Percentiles rank a stretch among this genome's conserved stretches.
These are phyloP conservation scores for Crypturellus undulatus DNA, from an alignment of 2,113 vertebrate species.

Conservation along the genomic window DNA sequence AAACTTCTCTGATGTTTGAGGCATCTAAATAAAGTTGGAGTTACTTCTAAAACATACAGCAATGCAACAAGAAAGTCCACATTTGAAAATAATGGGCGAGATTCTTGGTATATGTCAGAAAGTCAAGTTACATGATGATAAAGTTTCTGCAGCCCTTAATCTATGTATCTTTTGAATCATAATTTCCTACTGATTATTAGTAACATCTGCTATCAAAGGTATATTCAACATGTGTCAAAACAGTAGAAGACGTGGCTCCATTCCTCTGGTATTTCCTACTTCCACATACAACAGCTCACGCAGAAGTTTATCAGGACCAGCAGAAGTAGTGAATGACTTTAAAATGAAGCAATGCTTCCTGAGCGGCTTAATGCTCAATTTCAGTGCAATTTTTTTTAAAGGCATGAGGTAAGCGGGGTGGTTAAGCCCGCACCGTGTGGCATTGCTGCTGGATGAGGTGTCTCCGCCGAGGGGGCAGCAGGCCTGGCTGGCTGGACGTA, in stretches of 20 bases:
- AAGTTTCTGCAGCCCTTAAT: not conserved
- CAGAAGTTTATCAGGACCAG: not conserved
- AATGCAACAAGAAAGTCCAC: not conserved
- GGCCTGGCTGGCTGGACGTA: not conserved
- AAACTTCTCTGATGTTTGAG: not conserved
- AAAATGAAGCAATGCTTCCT: not conserved
- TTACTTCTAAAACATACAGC: not conserved
- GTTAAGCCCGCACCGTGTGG: not conserved
- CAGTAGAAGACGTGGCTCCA: not conserved
- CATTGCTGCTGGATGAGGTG: not conserved
- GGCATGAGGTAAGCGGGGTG: not conserved
- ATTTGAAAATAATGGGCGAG: not conserved
- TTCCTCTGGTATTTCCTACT: not conserved
- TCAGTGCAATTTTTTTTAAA: not conserved
- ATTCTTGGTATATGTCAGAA: not conserved
- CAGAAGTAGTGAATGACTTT: not conserved
- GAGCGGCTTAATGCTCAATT: not conserved
- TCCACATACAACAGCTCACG: not conserved
- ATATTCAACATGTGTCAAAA: not conserved
- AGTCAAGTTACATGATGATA: not conserved
- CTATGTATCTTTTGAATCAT: not conserved
- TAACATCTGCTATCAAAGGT: not conserved
- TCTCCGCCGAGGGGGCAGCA: not conserved
- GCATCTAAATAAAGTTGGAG: not conserved
- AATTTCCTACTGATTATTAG: not conserved